Evolutionary conservation across 1,140 invertebrate species (phyloP), one percentile per base, ranked within the genome.

Genomic region (Tetragonula clypearis): DNA sequence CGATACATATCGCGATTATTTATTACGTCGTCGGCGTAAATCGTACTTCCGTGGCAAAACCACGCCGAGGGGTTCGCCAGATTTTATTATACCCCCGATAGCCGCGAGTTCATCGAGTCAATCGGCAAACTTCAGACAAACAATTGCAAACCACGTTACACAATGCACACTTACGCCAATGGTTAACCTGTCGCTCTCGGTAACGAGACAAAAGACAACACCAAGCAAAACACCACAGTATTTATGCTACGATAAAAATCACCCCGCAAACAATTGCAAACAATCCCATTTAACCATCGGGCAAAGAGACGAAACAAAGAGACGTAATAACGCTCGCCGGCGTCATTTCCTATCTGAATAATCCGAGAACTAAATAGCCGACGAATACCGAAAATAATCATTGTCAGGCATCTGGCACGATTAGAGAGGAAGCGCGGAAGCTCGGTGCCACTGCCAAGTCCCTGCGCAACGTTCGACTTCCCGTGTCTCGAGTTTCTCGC

Each of bases 311-410:
- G 21, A 71, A 41, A 71, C 68, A 41, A 71, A 71, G 35, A 23
- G 6, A 35, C 11, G 41, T 5, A 71, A 71, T 21, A 69, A 68
- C 17, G 9, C 19, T 19, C 8, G 4, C 11, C 2, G 19, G 12
- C 21, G 23, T 71, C 68, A 0, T 71, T 41, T 71, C 66, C 30
- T 19, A 30, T 35, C 17, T 17, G 26, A 35, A 35, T 35, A 35
- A 35, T 35, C 35, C 17, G 2, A 30, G 8, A 19, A 66, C n/a
- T 15, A 30, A 26, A 49, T 49, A 49, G 30, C 41, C 41, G 41
- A 41, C 30, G 41, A 66, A 68, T n/a, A n/a, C 23, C 41, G 11
- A 72, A 72, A 72, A 72, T 49, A 72, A 72, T 72, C 69, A 21
- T 9, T 23, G 26, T n/a, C 69, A 49, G 21, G 21, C 14, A 35